Percentiles rank a stretch among this genome's conserved stretches.
Conservation (phyloP, 1,140 invertebrate genomes). For the Mamestra configurata region DNA sequence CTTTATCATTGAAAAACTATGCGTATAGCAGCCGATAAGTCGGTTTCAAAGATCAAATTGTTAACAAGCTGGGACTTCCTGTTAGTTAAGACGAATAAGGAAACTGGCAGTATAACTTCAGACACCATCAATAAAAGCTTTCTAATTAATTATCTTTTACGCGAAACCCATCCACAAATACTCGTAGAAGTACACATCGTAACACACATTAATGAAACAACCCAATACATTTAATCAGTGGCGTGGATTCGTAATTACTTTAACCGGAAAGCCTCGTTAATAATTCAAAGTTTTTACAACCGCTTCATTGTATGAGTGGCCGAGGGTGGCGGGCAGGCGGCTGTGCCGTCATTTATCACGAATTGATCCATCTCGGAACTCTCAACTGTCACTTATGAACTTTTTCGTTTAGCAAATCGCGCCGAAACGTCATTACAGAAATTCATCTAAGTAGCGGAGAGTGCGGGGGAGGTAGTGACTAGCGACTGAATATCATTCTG, state of each 20-base stretch:
- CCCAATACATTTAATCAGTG: constrained; percentile 44
- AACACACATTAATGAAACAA: constrained; percentile 34
- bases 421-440: constrained; percentile 64
- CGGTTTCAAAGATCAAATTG: neutral
- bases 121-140: neutral
- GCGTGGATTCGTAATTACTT: constrained; percentile 44
- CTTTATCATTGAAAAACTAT: no score
- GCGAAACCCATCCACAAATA: constrained; percentile 6
- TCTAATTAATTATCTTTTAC: constrained; percentile 12
- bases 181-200: neutral
- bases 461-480: constrained; percentile 12
- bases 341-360: constrained; percentile 66
- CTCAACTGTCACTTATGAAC: constrained; percentile 69
- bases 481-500: constrained; percentile 45
- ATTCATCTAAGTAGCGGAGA: constrained; percentile 58
- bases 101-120: neutral
- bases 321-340: neutral
- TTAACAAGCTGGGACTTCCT: neutral
- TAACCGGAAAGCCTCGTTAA: constrained; percentile 44
- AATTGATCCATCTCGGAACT: constrained; percentile 71
- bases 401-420: constrained; percentile 75
- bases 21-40: no score
- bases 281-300: constrained; percentile 54
- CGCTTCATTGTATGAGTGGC: constrained; percentile 37
- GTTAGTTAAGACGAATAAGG: neutral